Percentiles rank a stretch among this genome's conserved stretches.
Evolutionary conservation across 2,797 vertebrate genomes (phyloP).

Genomic region (Periparus ater): DNA sequence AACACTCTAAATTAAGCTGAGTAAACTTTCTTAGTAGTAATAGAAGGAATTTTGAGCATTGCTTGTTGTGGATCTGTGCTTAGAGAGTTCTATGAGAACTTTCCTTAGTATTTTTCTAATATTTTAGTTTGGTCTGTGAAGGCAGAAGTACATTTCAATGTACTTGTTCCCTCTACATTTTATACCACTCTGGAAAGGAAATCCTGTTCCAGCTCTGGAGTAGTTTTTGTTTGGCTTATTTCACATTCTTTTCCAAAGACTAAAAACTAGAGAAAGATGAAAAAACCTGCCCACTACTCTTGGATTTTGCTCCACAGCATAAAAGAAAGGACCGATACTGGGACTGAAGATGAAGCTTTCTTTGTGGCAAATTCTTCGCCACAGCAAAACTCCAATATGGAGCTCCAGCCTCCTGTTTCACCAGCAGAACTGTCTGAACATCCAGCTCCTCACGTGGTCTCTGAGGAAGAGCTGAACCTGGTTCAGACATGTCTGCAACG

Average conservation of each 20-base stretch:
- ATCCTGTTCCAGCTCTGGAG: background rate
- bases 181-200: background rate
- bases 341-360: slow-evolving; percentile 34
- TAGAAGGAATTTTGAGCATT: background rate
- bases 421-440: slow-evolving; percentile 64
- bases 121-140: background rate
- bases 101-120: background rate
- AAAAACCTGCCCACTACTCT: background rate
- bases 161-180: background rate
- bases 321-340: background rate
- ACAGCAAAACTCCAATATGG: slow-evolving; percentile 69
- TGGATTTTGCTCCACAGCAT: background rate
- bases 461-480: slow-evolving; percentile 85
- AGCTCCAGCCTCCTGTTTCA: slow-evolving; percentile 73
- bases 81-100: background rate
- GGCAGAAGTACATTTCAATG: background rate
- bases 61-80: background rate
- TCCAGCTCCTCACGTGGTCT: slow-evolving; percentile 82
- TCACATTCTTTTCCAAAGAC: background rate
- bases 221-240: background rate
- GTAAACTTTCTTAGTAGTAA: background rate
- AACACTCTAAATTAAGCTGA: background rate
- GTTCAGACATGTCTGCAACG: slow-evolving; percentile 88
- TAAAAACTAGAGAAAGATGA: background rate
- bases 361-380: background rate